Base-by-base conservation (phyloP, 2,797 vertebrate species). In the Enteromius paludinosus region DNA sequence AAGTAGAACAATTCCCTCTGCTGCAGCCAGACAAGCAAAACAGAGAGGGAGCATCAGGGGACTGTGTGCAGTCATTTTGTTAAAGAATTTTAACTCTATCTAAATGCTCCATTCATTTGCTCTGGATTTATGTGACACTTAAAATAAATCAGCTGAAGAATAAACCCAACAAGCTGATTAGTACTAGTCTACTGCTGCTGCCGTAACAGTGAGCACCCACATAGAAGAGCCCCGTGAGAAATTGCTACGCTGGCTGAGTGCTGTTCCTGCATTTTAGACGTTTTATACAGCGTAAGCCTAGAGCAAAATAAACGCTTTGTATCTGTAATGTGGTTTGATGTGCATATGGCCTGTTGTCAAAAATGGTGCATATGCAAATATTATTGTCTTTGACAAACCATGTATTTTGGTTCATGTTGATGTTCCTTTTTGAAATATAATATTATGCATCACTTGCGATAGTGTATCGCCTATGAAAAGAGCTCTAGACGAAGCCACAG, bases 71-170 rank as follows among this genome's bases (percentile, higher is more conserved):
- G 88, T 88, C 82, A 89, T 92, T 90, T 89, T 90, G 87, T 79
- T 89, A 92, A 92, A 91, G 92, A 83, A 91, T 91, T 92, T 91
- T 88, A 91, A 93, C 90, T 91, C 90, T 88, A 90, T 90, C 89
- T 92, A 95, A 94, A 93, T 86, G 91, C 87, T 89, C 79, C 79
- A 85, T 90, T 93, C 90, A 91, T 89, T 93, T 87, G 82, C 49
- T 83, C 88, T 49, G 86, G 90, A 91, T 92, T 91, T 87, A 86
- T 90, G 81, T 84, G 91, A 92, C 90, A 91, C 83, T 87, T 82
- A 49, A 90, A 91, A 93, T 92, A 90, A 89, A 92, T 93, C 91
- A 92, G 83, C 45, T 89, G 89, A 91, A 91, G 88, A 90, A 92
- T 89, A 90, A 90, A 85, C 88, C 84, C 71, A 70, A 78, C 8